Percentiles rank a stretch among this genome's conserved stretches.
These are phyloP conservation scores for Ispidina lecontei DNA, from an alignment of 2,797 vertebrate species.

Conservation along the genomic window DNA sequence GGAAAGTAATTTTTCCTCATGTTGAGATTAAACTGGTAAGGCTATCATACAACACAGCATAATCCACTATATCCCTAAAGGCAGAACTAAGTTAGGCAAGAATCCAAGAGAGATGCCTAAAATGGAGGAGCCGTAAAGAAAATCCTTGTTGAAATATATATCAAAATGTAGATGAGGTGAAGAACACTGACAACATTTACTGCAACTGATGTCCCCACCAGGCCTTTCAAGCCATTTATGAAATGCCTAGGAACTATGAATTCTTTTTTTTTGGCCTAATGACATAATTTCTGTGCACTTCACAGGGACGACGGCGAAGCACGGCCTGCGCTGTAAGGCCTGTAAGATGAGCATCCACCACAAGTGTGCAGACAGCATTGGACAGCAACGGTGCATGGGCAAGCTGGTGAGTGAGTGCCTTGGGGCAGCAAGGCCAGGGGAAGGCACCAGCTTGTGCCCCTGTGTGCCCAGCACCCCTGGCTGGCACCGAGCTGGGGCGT, in stretches of 20 bases:
- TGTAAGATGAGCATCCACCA: slow-evolving; percentile 99
- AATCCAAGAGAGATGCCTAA: background rate
- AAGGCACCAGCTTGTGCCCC: background rate
- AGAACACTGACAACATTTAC: background rate
- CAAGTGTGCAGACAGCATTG: slow-evolving; percentile 90
- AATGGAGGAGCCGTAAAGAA: background rate
- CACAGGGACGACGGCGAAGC: slow-evolving; percentile 92
- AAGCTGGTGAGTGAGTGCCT: slow-evolving; percentile 89
- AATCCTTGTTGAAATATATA: accelerated
- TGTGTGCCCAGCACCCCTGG: background rate
- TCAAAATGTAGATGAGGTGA: background rate
- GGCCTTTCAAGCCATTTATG: slow-evolving; percentile 16
- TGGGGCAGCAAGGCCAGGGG: background rate
- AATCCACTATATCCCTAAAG: background rate
- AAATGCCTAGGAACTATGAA: slow-evolving; percentile 67
- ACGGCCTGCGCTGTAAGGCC: slow-evolving; percentile 96
- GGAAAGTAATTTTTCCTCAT: background rate
- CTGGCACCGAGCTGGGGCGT: background rate
- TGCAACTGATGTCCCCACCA: background rate
- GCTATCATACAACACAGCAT: background rate
- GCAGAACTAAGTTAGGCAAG: background rate
- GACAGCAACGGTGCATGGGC: slow-evolving; percentile 94
- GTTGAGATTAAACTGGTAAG: background rate
- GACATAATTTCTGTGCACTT: slow-evolving; percentile 42
- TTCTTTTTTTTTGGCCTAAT: background rate